Evolutionary conservation across 2,113 vertebrate genomes (phyloP).

Genomic region (Epinephelus fuscoguttatus): DNA sequence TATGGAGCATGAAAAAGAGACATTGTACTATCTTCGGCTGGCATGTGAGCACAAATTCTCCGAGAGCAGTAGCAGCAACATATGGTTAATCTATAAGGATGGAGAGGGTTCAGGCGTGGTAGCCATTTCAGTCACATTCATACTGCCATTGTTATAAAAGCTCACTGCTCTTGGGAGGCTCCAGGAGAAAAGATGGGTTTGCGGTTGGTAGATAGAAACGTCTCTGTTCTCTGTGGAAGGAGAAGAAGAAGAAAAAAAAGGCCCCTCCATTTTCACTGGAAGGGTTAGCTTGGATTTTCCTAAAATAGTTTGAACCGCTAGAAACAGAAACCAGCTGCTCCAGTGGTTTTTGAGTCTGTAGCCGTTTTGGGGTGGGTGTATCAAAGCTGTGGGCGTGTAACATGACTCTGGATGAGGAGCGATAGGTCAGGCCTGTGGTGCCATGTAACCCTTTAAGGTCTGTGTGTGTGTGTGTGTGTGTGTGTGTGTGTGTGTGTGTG

Average conservation of each 20-base stretch:
- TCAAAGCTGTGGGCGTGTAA: slow-evolving; percentile 74
- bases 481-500: background rate
- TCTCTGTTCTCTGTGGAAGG: slow-evolving; percentile 54
- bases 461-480: background rate
- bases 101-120: background rate
- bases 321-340: slow-evolving; percentile 78
- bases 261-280: slow-evolving; percentile 21
- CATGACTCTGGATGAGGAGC: slow-evolving; percentile 63
- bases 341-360: slow-evolving; percentile 57
- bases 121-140: slow-evolving; percentile 27
- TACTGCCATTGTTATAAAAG: slow-evolving; percentile 25
- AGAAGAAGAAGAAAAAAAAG: background rate
- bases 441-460: slow-evolving; percentile 23
- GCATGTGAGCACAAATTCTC: background rate
- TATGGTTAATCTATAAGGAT: slow-evolving; percentile 13
- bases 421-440: slow-evolving; percentile 49
- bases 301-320: slow-evolving; percentile 72
- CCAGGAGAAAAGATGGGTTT: slow-evolving; percentile 42
- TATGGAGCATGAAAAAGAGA: background rate
- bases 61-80: slow-evolving; percentile 12
- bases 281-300: slow-evolving; percentile 53
- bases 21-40: background rate
- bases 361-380: slow-evolving; percentile 58
- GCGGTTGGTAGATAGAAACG: slow-evolving; percentile 43
- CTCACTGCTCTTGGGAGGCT: slow-evolving; percentile 13